These are phyloP conservation scores for Carabus problematicus DNA, from an alignment of 2,888 invertebrate species.

Conservation along the genomic window DNA sequence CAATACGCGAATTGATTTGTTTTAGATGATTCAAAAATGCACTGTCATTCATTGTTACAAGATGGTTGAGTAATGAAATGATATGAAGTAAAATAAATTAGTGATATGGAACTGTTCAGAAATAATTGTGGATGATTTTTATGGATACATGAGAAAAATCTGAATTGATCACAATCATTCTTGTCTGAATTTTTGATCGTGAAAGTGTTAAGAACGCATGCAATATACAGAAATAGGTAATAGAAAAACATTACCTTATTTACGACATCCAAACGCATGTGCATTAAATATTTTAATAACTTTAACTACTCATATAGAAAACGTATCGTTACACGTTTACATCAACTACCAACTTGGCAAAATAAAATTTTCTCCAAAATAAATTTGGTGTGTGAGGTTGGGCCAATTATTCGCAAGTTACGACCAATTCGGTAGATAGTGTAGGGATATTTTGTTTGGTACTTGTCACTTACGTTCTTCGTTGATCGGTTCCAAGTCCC, in stretches of 20 bases:
- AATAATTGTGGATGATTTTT: neutral
- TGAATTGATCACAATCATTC: neutral
- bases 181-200: neutral
- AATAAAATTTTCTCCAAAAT: slow-evolving; percentile 9
- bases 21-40: no score
- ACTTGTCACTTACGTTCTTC: slow-evolving; percentile 63
- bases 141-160: neutral
- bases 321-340: neutral
- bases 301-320: slow-evolving; percentile 30
- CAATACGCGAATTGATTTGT: no score
- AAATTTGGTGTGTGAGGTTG: neutral
- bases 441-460: neutral
- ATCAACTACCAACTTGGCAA: slow-evolving; percentile 18
- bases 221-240: slow-evolving; percentile 18
- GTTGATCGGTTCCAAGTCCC: slow-evolving; percentile 92
- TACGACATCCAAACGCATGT: slow-evolving; percentile 40
- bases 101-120: no score
- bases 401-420: slow-evolving; percentile 4
- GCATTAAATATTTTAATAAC: slow-evolving; percentile 41
- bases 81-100: no score
- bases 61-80: no score
- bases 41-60: no score
- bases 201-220: neutral
- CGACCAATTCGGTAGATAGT: neutral
- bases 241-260: slow-evolving; percentile 38